These are phyloP conservation scores for Girardia tigrina DNA, from an alignment of 2,888 invertebrate genomes.

Conservation along the genomic window DNA sequence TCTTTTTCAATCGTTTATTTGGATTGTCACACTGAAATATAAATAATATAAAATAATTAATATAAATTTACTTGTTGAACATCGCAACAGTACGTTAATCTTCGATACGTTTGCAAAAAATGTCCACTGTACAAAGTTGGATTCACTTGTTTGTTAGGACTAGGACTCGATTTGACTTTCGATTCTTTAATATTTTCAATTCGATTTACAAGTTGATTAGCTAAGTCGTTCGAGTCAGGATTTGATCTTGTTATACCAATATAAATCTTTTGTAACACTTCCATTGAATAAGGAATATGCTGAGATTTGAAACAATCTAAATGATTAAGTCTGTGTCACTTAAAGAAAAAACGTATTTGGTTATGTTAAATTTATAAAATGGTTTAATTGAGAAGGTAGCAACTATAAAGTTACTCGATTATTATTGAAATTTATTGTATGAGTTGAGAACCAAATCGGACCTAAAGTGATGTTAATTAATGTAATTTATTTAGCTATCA, in stretches of 20 bases:
- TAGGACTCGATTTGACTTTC: neutral
- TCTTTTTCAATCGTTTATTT: neutral
- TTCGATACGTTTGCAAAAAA: neutral
- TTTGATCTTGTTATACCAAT: neutral
- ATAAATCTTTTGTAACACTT: neutral
- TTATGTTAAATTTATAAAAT: too few relatives aligned
- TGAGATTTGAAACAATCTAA: conserved; percentile 19
- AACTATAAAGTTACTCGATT: too few relatives aligned
- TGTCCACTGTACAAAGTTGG: neutral
- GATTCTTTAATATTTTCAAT: conserved; percentile 3
- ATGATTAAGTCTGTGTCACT: too few relatives aligned
- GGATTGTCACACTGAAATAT: neutral
- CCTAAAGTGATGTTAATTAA: too few relatives aligned
- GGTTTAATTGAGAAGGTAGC: too few relatives aligned
- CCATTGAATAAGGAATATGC: conserved; percentile 17
- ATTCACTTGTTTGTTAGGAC: neutral
- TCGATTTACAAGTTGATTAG: neutral
- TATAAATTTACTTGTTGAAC: neutral
- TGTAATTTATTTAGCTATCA: too few relatives aligned
- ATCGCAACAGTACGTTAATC: neutral
- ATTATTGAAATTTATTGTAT: too few relatives aligned
- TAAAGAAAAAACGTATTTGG: too few relatives aligned
- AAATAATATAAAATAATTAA: neutral
- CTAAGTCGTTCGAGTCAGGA: neutral
- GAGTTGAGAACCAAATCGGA: too few relatives aligned